A percentile compares a stretch with the other conserved stretches of the same genome.
These are phyloP conservation scores for Podarcis siculus DNA, from an alignment of 2,797 vertebrate species.

Conservation along the genomic window DNA sequence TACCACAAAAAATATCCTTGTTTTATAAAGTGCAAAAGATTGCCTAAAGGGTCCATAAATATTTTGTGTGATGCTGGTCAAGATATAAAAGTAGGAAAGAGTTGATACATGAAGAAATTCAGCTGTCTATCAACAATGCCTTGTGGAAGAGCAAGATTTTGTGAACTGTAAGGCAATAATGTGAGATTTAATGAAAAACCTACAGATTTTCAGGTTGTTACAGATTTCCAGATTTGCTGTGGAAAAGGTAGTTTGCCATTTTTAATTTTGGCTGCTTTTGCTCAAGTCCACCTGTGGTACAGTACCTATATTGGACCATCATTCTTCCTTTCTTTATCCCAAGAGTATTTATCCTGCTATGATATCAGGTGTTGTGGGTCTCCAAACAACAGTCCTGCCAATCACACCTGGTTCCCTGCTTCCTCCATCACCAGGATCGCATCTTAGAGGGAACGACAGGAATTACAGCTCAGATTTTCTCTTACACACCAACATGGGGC, in stretches of 20 bases:
- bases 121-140: conserved; percentile 68
- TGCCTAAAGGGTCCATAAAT: conserved; percentile 71
- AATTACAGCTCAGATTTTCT: background rate
- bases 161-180: conserved; percentile 70
- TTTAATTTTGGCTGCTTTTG: conserved; percentile 22
- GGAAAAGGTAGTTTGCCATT: conserved; percentile 56
- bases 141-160: conserved; percentile 69
- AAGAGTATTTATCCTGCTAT: background rate
- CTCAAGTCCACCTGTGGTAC: background rate
- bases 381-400: background rate
- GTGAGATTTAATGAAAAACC: conserved; percentile 74
- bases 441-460: background rate
- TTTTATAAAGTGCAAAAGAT: conserved; percentile 63
- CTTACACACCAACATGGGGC: background rate
- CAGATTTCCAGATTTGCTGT: conserved; percentile 45
- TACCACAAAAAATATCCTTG: conserved; percentile 36
- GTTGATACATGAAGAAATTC: conserved; percentile 70
- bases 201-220: conserved; percentile 68
- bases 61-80: conserved; percentile 69
- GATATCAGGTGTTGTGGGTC: background rate
- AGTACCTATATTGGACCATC: background rate
- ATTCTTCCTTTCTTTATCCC: background rate
- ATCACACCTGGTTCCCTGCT: background rate
- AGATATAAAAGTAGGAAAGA: conserved; percentile 67
- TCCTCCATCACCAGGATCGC: background rate